phyloP scores from a whole-genome alignment of 2,888 invertebrate species.

The Athalia circularis region DNA sequence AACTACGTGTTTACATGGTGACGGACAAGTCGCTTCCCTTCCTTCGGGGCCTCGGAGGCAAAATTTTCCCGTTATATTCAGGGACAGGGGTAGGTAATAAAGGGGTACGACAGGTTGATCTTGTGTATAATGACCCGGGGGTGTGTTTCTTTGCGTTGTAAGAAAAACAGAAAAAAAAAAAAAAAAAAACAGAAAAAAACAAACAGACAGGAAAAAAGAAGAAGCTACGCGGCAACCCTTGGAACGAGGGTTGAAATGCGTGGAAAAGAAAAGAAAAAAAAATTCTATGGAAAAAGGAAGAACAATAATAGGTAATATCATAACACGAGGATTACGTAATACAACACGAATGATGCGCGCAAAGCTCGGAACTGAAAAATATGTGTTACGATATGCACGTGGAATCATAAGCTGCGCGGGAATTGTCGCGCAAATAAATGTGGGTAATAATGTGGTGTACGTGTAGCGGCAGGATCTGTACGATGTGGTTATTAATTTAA shows the following conservation, averaged over 20 bases:
- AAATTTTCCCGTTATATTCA: not conserved
- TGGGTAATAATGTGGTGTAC: too few species aligned
- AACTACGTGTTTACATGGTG: constrained; percentile 47
- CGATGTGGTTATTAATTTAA: too few species aligned
- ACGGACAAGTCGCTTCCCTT: constrained; percentile 34
- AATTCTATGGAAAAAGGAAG: not conserved
- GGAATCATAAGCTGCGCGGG: too few species aligned
- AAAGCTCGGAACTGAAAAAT: too few species aligned
- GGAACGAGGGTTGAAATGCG: not conserved
- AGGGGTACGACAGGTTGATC: constrained; percentile 37
- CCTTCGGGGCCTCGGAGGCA: not conserved
- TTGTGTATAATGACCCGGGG: constrained; percentile 31
- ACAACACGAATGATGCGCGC: not conserved
- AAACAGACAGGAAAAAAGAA: not conserved
- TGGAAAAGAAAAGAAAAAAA: not conserved
- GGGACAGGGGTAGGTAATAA: constrained; percentile 10
- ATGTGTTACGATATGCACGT: not conserved
- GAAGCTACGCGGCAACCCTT: not conserved
- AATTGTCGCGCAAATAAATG: too few species aligned
- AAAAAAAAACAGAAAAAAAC: too few species aligned
- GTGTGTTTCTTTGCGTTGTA: not conserved
- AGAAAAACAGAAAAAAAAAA: not conserved
- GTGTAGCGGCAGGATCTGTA: too few species aligned
- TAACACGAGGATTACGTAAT: not conserved
- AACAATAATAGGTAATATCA: not conserved